A percentile compares a stretch with the other conserved stretches of the same genome.
phyloP scores from a whole-genome alignment of 2,113 vertebrate genomes.

The Notothenia rossii region DNA sequence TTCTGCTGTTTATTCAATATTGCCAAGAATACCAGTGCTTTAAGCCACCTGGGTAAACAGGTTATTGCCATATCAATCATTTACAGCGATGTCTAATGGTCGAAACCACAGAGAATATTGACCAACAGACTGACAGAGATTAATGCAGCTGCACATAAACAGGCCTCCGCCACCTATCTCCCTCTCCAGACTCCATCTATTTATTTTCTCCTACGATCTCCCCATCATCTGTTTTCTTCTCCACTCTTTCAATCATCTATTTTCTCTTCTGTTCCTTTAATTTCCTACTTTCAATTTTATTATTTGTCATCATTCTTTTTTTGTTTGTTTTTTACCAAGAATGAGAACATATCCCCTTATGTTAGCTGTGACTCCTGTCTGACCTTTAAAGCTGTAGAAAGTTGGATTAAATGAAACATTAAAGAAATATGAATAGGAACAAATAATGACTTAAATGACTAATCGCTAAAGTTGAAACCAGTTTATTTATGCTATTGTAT shows the following conservation, averaged over 20 bases:
- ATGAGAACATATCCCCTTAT: background rate
- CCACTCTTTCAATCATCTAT: constrained; percentile 31
- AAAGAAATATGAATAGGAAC: constrained; percentile 15
- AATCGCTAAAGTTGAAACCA: constrained; percentile 16
- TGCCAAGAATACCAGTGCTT: constrained; percentile 60
- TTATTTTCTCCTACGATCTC: constrained; percentile 33
- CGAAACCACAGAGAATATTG: constrained; percentile 77
- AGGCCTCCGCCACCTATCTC: constrained; percentile 44
- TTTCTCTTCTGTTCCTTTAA: constrained; percentile 29
- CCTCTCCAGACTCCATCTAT: constrained; percentile 50
- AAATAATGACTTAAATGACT: constrained; percentile 35
- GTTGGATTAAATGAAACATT: constrained; percentile 37
- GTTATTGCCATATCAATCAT: constrained; percentile 83
- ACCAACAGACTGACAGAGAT: constrained; percentile 78
- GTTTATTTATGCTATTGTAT: constrained; percentile 16
- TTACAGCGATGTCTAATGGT: constrained; percentile 64
- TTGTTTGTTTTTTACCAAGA: constrained; percentile 19
- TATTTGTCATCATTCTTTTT: background rate
- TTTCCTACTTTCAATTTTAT: constrained; percentile 13
- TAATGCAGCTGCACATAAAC: constrained; percentile 61
- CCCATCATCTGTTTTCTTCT: constrained; percentile 46
- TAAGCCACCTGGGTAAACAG: constrained; percentile 77
- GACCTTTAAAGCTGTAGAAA: constrained; percentile 23
- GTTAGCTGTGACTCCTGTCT: constrained; percentile 14
- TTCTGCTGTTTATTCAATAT: constrained; percentile 73